phyloP scores from a whole-genome alignment of 53 echinoderm and acorn worm species.

The Crossaster papposus region DNA sequence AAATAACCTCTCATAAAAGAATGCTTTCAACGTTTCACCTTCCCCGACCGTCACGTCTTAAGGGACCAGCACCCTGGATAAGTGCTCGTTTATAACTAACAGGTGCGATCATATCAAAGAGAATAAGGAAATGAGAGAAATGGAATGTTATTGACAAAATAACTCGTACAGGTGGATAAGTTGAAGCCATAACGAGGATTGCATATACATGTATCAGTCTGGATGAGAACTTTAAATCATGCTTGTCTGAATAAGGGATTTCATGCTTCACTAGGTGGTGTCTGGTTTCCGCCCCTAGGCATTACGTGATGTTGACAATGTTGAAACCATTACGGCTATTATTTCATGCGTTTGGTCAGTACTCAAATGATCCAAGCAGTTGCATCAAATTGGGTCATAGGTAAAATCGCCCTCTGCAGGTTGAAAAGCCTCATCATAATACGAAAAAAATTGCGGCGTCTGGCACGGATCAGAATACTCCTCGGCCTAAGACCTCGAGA shows the following conservation, averaged over 20 bases:
- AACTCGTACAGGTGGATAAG: not conserved
- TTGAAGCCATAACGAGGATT: not conserved
- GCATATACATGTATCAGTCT: constrained; percentile 14
- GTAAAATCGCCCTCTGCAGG: too few species aligned
- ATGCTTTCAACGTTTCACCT: not conserved
- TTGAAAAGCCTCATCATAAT: too few species aligned
- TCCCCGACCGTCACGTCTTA: not conserved
- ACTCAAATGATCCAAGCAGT: not conserved
- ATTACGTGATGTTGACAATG: not conserved
- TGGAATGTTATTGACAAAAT: constrained; percentile 34
- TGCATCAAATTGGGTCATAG: not conserved
- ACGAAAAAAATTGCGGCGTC: too few species aligned
- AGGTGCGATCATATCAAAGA: constrained; percentile 14
- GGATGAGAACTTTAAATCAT: too few species aligned
- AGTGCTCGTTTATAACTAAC: constrained; percentile 15
- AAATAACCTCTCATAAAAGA: not conserved
- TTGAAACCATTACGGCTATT: too few species aligned
- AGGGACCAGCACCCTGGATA: constrained; percentile 14
- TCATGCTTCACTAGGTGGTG: constrained; percentile 18
- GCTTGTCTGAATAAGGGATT: not conserved
- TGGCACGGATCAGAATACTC: too few species aligned
- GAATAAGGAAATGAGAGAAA: not conserved
- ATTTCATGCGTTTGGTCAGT: not conserved
- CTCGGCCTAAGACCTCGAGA: too few species aligned
- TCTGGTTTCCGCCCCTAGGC: constrained; percentile 10